Evolutionary conservation across 2,113 vertebrate species (phyloP).

Genomic region (Embiotoca jacksoni): DNA sequence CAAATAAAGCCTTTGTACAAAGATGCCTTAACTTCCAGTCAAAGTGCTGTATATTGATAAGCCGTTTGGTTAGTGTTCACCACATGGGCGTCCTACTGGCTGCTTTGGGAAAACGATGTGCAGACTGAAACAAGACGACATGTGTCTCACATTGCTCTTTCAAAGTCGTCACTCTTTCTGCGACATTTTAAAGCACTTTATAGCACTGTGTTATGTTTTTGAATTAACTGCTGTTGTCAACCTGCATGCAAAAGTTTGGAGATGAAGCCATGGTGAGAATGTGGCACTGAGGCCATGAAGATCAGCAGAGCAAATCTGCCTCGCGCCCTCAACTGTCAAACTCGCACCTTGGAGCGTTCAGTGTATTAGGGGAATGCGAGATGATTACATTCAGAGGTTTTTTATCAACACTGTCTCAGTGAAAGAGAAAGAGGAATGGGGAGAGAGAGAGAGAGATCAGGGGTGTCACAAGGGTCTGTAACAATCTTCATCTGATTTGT

Average conservation of each 20-base stretch:
- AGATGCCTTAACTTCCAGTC: not conserved
- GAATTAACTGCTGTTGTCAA: slow-evolving; percentile 31
- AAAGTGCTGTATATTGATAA: not conserved
- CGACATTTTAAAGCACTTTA: slow-evolving; percentile 19
- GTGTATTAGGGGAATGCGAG: slow-evolving; percentile 57
- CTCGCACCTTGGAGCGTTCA: slow-evolving; percentile 29
- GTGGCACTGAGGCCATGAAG: slow-evolving; percentile 26
- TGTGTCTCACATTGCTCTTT: not conserved
- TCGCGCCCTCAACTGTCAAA: slow-evolving; percentile 44
- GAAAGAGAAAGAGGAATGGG: slow-evolving; percentile 28
- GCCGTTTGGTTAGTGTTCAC: not conserved
- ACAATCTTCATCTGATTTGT: slow-evolving; percentile 85
- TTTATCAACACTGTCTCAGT: slow-evolving; percentile 72
- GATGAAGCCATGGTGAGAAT: slow-evolving; percentile 43
- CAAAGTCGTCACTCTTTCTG: not conserved
- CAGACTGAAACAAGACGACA: no score
- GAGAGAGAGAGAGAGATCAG: slow-evolving; percentile 36
- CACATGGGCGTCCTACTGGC: no score
- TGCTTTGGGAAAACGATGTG: no score
- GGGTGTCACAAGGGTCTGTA: slow-evolving; percentile 54
- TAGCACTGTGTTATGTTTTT: slow-evolving; percentile 1
- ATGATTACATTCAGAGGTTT: slow-evolving; percentile 72
- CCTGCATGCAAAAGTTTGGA: slow-evolving; percentile 28
- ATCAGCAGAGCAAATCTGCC: slow-evolving; percentile 54
- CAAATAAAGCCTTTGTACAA: slow-evolving; percentile 2